These are phyloP conservation scores for Philantomba maxwellii DNA, from an alignment of 2,113 vertebrate species.

Conservation along the genomic window DNA sequence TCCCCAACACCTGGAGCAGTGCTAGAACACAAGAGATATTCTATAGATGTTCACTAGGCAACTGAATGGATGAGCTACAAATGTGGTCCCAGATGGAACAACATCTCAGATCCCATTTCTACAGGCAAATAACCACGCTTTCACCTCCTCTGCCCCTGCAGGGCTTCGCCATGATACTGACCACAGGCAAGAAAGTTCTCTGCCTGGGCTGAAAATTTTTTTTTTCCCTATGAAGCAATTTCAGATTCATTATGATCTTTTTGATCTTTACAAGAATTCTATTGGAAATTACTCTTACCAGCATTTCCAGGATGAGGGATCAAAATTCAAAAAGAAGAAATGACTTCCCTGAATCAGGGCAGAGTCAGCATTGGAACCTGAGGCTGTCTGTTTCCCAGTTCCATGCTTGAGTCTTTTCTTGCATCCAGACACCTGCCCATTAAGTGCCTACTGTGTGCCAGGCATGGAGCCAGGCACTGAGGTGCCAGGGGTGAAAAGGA, in stretches of 20 bases:
- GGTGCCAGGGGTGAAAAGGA: background rate
- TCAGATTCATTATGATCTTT: background rate
- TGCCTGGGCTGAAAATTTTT: background rate
- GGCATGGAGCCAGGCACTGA: background rate
- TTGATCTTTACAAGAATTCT: background rate
- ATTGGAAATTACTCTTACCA: background rate
- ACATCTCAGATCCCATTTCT: background rate
- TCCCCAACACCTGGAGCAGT: fast-evolving
- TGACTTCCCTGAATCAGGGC: background rate
- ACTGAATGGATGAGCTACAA: background rate
- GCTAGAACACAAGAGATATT: background rate
- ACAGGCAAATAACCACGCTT: background rate
- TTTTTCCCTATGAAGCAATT: background rate
- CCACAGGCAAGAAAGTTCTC: background rate
- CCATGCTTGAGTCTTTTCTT: background rate
- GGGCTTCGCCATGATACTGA: background rate
- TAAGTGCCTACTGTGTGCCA: background rate
- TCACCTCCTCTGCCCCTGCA: background rate
- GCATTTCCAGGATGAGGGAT: background rate
- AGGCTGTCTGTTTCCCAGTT: background rate
- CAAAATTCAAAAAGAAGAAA: background rate
- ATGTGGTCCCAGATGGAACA: background rate
- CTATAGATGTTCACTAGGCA: background rate
- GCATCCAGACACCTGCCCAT: background rate
- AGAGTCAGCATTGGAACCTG: background rate